Evolutionary conservation across 2,888 invertebrate species (phyloP), one percentile per base, ranked within the genome.

Genomic region (Ophonus ardosiacus): DNA sequence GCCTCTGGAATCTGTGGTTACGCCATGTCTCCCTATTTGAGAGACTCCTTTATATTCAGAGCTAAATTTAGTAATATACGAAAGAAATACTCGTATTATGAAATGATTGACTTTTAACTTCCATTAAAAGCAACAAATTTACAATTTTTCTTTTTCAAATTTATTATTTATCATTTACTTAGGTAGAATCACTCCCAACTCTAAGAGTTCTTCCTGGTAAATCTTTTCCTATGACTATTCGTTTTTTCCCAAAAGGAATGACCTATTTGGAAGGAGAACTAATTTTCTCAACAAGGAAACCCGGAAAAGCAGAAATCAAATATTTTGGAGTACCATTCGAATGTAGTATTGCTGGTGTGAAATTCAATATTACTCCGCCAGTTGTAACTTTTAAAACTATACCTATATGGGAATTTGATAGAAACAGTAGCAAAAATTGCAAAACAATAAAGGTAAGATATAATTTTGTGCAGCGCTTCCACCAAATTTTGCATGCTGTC

Each of bases 171-270:
- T 18, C 40, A 71, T 71, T 71, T 21, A 15, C 31, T 18, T n/a
- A 80, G 80, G 59, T 80, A 17, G 80, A 80, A 80, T 18, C 40
- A 38, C 18, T 61, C 8, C 61, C 38, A 13, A 18, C 38, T 61
- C 59, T 61, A 4, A 80, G 38, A 80, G 40, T 80, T 24, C 51
- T 80, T 17, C 80, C 80, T n/a, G 80, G 80, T 5, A 17, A 18
- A 15, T 61, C 15, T 7, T 61, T 38, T 80, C 78, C 87, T 87
- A 87, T 88, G 87, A 84, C 86, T 87, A 71, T 87, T 87, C 18
- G 87, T 83, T 86, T 88, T 87, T 87, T 85, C 81, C 71, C 87
- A 88, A 86, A 86, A 85, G 85, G 88, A 43, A 8, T 86, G 86
- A 68, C 87, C 40, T 84, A 87, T 80, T 86, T 86, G 87, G 86